phyloP scores from a whole-genome alignment of 2,113 vertebrate genomes.

The Stegastes partitus region DNA sequence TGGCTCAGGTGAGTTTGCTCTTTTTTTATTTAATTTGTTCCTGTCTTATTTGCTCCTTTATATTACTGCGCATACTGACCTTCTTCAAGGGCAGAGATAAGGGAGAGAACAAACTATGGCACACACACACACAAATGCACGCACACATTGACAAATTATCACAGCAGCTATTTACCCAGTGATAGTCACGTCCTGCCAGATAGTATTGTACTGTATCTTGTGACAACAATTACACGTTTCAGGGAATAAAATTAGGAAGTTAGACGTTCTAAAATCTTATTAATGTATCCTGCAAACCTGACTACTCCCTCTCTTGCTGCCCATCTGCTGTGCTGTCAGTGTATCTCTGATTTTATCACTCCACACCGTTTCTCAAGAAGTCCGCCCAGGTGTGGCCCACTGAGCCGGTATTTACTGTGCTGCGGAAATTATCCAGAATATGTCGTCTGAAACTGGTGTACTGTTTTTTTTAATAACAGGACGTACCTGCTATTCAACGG shows the following conservation, averaged over 20 bases:
- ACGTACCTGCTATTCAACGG: not conserved
- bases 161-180: constrained; percentile 36
- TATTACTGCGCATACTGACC: constrained; percentile 25
- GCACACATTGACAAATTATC: constrained; percentile 20
- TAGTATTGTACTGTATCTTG: not conserved
- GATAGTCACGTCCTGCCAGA: constrained; percentile 28
- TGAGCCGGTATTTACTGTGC: not conserved
- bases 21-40: not conserved
- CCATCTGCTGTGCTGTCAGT: constrained; percentile 4
- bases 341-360: constrained; percentile 14
- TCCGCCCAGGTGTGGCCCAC: not conserved
- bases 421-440: not conserved
- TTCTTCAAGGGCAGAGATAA: constrained; percentile 56
- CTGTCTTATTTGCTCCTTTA: constrained; percentile 32
- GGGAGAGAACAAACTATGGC: constrained; percentile 9
- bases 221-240: not conserved
- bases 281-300: not conserved
- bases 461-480: not conserved
- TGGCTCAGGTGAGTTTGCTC: not conserved
- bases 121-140: not conserved
- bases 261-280: not conserved
- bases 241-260: not conserved
- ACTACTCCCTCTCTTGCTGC: not conserved
- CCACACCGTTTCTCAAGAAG: constrained; percentile 14
- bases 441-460: too few species aligned